Evolutionary conservation across 2,888 invertebrate species (phyloP).

Genomic region (Apoda limacodes): DNA sequence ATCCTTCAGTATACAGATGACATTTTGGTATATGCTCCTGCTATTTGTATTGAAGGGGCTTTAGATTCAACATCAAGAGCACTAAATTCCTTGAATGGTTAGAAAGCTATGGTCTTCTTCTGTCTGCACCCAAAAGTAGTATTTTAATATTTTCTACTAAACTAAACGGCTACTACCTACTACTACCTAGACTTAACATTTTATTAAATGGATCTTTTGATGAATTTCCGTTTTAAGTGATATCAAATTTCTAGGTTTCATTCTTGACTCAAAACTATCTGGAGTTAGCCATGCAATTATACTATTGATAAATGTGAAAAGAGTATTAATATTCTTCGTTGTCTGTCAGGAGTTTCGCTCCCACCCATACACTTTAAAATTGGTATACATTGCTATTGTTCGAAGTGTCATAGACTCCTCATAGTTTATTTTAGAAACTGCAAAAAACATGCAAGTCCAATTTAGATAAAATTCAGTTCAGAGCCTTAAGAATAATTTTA

Average conservation of each 20-base stretch:
- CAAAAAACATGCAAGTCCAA: no score
- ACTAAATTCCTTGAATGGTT: background rate
- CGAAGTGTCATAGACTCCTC: slow-evolving; percentile 22
- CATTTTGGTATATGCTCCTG: slow-evolving; percentile 7
- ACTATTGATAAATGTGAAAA: background rate
- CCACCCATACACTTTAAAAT: slow-evolving; percentile 17
- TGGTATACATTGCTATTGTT: slow-evolving; percentile 17
- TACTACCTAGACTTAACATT: no score
- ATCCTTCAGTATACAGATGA: slow-evolving; percentile 18
- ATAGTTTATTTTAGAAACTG: slow-evolving; percentile 17
- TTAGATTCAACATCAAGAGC: background rate
- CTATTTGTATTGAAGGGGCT: background rate
- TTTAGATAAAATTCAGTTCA: slow-evolving; percentile 17
- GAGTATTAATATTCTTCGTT: slow-evolving; percentile 1
- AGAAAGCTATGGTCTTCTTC: no score
- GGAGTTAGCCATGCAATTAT: slow-evolving; percentile 10
- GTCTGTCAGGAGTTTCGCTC: slow-evolving; percentile 18
- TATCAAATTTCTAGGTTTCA: slow-evolving; percentile 12
- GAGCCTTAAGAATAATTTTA: slow-evolving; percentile 17
- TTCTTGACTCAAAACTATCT: slow-evolving; percentile 12
- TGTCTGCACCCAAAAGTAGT: background rate
- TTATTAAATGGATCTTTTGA: no score
- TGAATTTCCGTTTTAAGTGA: no score
- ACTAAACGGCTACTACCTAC: no score
- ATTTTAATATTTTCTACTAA: background rate